These are phyloP conservation scores for Norana najaformis DNA, from an alignment of 2,888 invertebrate species.

Conservation along the genomic window DNA sequence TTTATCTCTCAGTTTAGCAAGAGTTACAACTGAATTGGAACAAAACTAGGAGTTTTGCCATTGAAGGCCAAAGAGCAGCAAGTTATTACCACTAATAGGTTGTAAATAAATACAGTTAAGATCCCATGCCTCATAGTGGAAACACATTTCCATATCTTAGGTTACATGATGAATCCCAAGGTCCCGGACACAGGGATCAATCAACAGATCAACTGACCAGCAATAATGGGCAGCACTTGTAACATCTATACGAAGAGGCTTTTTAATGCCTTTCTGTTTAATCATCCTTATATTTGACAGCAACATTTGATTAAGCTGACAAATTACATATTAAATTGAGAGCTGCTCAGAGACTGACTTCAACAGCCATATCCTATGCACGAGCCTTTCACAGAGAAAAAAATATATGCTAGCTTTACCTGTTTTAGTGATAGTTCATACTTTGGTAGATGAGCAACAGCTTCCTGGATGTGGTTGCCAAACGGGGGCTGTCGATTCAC, in stretches of 20 bases:
- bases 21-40: not conserved
- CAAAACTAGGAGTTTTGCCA: no score
- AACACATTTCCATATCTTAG: no score
- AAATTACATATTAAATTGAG: not conserved
- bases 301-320: not conserved
- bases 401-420: conserved; percentile 45
- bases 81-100: no score
- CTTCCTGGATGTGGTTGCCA: conserved; percentile 72
- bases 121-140: no score
- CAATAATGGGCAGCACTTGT: no score
- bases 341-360: not conserved
- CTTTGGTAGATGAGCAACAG: conserved; percentile 70
- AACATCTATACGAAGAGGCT: not conserved
- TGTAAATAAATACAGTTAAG: no score
- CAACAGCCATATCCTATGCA: not conserved
- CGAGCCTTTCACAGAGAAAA: not conserved
- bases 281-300: not conserved
- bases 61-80: no score
- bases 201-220: no score
- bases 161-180: no score
- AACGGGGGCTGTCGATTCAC: conserved; percentile 75
- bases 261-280: not conserved
- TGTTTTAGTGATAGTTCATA: conserved; percentile 66
- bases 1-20: no score
- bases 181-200: no score